phyloP scores from a whole-genome alignment of 2,888 invertebrate genomes.

The Mayetiola destructor region DNA sequence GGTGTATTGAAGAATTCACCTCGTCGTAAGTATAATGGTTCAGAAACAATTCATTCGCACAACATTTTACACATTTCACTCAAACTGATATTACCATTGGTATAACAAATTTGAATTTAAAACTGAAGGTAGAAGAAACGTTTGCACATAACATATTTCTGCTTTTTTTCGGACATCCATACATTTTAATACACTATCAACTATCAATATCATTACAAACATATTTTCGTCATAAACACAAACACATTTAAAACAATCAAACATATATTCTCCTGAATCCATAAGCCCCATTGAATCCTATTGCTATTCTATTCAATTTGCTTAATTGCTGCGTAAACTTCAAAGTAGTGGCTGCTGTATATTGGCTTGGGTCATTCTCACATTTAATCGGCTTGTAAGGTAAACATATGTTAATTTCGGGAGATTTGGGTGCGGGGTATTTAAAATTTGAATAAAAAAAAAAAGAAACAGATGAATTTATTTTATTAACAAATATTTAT shows the following conservation, averaged over 20 bases:
- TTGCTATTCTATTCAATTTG: background rate
- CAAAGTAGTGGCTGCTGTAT: background rate
- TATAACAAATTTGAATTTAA: background rate
- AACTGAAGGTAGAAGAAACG: background rate
- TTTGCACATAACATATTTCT: background rate
- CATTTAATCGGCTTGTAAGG: background rate
- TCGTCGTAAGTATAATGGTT: constrained; percentile 63
- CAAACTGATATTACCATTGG: constrained; percentile 6
- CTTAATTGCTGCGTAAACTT: background rate
- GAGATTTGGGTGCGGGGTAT: too few species aligned
- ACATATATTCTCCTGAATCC: background rate
- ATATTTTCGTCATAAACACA: constrained; percentile 8
- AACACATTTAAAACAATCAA: constrained; percentile 7
- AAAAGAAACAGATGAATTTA: background rate
- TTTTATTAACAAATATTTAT: background rate
- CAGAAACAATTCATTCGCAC: background rate
- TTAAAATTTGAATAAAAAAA: background rate
- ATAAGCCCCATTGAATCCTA: background rate
- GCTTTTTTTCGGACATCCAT: background rate
- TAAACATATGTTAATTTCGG: too few species aligned
- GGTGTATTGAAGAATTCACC: constrained; percentile 86
- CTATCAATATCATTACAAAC: background rate
- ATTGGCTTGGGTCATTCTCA: constrained; percentile 8
- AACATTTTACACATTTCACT: background rate
- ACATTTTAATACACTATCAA: background rate